A percentile compares a stretch with the other conserved stretches of the same genome.
These are phyloP conservation scores for Cynoglossus semilaevis DNA, from an alignment of 2,113 vertebrate species.

Conservation along the genomic window DNA sequence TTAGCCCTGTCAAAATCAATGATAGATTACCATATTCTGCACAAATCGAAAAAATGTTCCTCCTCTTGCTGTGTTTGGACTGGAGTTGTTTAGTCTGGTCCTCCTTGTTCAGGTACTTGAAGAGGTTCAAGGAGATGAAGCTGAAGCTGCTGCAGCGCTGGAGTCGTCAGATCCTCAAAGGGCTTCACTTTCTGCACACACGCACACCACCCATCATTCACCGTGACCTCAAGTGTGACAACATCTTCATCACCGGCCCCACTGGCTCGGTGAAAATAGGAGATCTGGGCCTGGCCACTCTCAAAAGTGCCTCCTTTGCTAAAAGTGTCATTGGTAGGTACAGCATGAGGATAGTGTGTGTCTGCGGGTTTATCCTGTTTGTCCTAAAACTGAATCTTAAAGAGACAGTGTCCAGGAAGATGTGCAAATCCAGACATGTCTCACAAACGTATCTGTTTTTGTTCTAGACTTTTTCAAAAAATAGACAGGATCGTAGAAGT, in stretches of 20 bases:
- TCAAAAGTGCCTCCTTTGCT: slow-evolving; percentile 97
- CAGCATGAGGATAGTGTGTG: not conserved
- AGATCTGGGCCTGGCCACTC: slow-evolving; percentile 92
- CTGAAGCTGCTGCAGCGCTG: slow-evolving; percentile 94
- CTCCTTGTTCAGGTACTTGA: slow-evolving; percentile 83
- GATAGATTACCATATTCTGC: not conserved
- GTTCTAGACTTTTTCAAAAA: no score
- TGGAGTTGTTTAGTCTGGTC: slow-evolving; percentile 5
- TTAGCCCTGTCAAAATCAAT: slow-evolving; percentile 32
- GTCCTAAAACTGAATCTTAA: not conserved
- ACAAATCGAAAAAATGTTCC: slow-evolving; percentile 19
- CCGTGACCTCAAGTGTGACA: slow-evolving; percentile 97
- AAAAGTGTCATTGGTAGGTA: slow-evolving; percentile 94
- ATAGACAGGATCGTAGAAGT: no score
- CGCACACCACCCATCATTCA: slow-evolving; percentile 95
- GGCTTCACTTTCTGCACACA: slow-evolving; percentile 95
- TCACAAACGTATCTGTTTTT: no score
- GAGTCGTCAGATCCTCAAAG: slow-evolving; percentile 95
- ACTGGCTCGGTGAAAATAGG: slow-evolving; percentile 96
- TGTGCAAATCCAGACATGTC: not conserved
- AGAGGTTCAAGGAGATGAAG: slow-evolving; percentile 98
- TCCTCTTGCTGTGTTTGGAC: slow-evolving; percentile 11
- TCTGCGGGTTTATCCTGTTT: not conserved
- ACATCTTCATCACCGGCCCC: slow-evolving; percentile 98
- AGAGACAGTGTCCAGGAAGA: not conserved